Evolutionary conservation across 2,888 invertebrate species (phyloP).

Genomic region (Mimachlamys varia): DNA sequence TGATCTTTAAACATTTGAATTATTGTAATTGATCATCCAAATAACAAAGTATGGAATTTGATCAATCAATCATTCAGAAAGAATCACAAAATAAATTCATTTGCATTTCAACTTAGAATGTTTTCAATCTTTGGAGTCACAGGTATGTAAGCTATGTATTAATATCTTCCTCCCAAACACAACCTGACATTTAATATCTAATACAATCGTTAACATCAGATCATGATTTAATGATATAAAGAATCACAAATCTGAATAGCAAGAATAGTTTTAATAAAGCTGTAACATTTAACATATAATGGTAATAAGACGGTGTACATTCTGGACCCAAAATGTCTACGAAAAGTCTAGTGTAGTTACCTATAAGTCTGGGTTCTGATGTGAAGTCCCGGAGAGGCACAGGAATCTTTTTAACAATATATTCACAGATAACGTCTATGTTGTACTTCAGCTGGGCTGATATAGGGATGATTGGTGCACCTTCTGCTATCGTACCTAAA

Average conservation of each 20-base stretch:
- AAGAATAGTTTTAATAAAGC: too few species aligned
- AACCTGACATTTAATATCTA: too few species aligned
- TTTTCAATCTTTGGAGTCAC: too few species aligned
- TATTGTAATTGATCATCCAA: background rate
- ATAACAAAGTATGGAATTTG: background rate
- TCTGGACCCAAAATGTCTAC: background rate
- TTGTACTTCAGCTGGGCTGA: constrained; percentile 99
- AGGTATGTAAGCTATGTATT: too few species aligned
- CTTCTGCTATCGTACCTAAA: constrained; percentile 96
- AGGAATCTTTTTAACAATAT: constrained; percentile 98
- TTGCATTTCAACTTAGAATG: too few species aligned
- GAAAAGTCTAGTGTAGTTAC: constrained; percentile 61
- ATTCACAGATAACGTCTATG: constrained; percentile 99
- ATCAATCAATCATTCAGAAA: background rate
- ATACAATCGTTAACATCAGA: too few species aligned
- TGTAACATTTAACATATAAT: too few species aligned
- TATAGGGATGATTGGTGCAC: constrained; percentile 98
- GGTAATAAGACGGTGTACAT: background rate
- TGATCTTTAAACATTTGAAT: background rate
- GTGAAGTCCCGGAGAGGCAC: constrained; percentile 97
- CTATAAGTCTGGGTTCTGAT: constrained; percentile 95
- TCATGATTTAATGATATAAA: too few species aligned
- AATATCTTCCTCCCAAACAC: too few species aligned
- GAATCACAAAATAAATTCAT: background rate
- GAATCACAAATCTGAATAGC: too few species aligned